These are phyloP conservation scores for Romanogobio albipinnatus DNA, from an alignment of 2,113 vertebrate species.

Conservation along the genomic window DNA sequence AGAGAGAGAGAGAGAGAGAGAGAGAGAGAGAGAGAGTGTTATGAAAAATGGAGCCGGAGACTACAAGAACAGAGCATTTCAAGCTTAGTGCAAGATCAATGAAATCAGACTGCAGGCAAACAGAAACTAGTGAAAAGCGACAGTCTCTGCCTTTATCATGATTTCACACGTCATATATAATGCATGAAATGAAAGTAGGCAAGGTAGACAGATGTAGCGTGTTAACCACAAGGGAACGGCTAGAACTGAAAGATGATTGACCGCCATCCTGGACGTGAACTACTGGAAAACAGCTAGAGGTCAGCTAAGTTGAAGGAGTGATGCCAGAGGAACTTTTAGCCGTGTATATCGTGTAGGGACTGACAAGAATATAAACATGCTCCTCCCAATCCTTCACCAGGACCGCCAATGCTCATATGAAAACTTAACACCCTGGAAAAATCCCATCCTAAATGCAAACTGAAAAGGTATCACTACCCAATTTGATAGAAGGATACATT, in stretches of 20 bases:
- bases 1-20: not conserved
- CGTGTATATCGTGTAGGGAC: not conserved
- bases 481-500: not conserved
- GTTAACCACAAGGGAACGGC: not conserved
- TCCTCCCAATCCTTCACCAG: not conserved
- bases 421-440: not conserved
- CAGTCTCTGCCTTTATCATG: slow-evolving; percentile 1
- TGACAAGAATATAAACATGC: not conserved
- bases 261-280: slow-evolving; percentile 7
- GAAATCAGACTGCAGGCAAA: slow-evolving; percentile 49
- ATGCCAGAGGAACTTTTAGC: not conserved
- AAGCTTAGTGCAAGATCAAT: slow-evolving; percentile 33
- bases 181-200: slow-evolving; percentile 16
- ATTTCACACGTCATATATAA: slow-evolving; percentile 22
- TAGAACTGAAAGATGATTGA: slow-evolving; percentile 17
- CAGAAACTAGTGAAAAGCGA: slow-evolving; percentile 13
- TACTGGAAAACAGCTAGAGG: not conserved
- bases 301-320: not conserved
- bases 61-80: not conserved
- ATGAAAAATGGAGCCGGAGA: slow-evolving; percentile 33
- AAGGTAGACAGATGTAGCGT: slow-evolving; percentile 17
- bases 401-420: not conserved
- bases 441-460: not conserved
- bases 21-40: not conserved
- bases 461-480: not conserved